phyloP scores from a whole-genome alignment of 2,113 vertebrate species.

The Eretmochelys imbricata region DNA sequence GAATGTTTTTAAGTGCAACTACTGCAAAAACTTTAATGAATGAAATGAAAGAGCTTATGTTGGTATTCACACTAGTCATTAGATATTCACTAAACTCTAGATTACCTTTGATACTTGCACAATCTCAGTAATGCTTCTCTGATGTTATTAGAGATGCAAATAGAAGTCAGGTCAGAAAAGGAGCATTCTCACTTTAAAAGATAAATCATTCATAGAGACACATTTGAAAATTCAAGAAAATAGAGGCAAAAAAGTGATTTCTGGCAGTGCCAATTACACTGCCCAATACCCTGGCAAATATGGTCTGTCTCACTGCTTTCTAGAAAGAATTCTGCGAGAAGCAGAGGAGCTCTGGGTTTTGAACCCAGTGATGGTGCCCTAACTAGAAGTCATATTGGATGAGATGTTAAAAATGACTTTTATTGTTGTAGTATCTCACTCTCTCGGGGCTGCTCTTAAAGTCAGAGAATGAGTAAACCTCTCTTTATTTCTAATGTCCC shows the following conservation, averaged over 20 bases:
- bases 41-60: background rate
- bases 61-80: background rate
- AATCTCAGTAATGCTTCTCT: background rate
- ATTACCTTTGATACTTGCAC: background rate
- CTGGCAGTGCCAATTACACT: too few species aligned
- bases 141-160: background rate
- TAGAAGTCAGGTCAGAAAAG: background rate
- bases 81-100: background rate
- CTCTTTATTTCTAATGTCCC: background rate
- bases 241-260: background rate
- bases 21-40: background rate
- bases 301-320: background rate
- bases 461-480: background rate
- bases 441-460: background rate
- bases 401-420: background rate
- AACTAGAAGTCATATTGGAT: background rate
- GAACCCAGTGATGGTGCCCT: background rate
- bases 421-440: too few species aligned
- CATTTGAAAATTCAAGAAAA: background rate
- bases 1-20: background rate
- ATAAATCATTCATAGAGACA: background rate
- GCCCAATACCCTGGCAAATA: background rate
- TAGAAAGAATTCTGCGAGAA: background rate
- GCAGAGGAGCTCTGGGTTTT: background rate
- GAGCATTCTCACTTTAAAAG: background rate